Base-by-base conservation (phyloP, 2,113 vertebrate species). In the Tor tambroides region DNA sequence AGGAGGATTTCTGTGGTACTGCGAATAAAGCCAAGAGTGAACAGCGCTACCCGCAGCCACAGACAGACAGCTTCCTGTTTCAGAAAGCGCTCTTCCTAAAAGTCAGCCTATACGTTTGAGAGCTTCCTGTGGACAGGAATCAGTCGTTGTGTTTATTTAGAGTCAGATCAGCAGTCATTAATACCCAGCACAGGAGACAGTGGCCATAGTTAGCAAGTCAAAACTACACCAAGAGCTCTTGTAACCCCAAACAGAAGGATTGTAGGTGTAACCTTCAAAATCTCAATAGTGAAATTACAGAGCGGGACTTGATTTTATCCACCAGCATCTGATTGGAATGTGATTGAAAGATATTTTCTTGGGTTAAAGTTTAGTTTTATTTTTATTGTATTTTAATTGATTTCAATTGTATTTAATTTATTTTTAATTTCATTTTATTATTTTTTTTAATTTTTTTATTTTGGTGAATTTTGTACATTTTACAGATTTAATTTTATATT, bases 51-150 rank as follows among this genome's bases (percentile, higher is more conserved):
- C 3, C 28, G 21, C 7, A 30, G 12, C 49, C 49, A 78, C 76
- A 78, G 49, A 78, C 46, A 32, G 26, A 56, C 49, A 23, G 5
- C 76, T 78, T 78, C 76, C 76, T 54, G 76, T 78, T 54, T 56
- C 76, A 23, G 69, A 23, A 38, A 38, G 32, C 12, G 8, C 69
- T 38, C 3, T 38, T 38, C 19, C 9, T 21, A 38, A 11, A 72
- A 72, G 17, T 23, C 69, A 23, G 19, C 7, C 32, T 38, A 38
- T 38, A 38, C 5, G 32, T 72, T 23, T 38, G 69, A 38, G 32
- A 72, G 32, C 17, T 71, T 71, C 67, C 67, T 21, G 67, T 71
- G 17, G 67, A 17, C 67, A 35, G 17, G 7, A 35, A 1, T 35
- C 30, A 5, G 67, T 35, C 4, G 9, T 38, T 38, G 69, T 71